These are phyloP conservation scores for Melitaea cinxia DNA, from an alignment of 1,140 invertebrate species.

Conservation along the genomic window DNA sequence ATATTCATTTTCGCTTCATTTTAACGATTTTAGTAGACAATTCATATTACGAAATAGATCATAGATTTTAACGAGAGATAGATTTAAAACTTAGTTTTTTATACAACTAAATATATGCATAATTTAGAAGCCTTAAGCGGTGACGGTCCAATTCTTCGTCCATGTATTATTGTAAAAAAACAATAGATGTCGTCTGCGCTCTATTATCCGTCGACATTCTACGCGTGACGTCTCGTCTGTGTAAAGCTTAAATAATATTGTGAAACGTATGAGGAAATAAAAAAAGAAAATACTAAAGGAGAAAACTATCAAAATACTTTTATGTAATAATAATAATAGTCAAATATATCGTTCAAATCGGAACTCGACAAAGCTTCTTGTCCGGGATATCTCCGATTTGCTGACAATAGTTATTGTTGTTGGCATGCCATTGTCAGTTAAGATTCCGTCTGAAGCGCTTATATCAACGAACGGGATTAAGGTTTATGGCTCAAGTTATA, in stretches of 20 bases:
- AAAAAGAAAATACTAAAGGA: background rate
- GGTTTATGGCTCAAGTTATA: background rate
- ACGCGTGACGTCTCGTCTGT: slow-evolving; percentile 8
- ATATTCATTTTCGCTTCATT: too few species aligned
- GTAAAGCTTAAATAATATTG: background rate
- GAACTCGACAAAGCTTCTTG: background rate
- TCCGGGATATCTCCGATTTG: background rate
- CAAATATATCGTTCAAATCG: background rate
- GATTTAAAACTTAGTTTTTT: too few species aligned
- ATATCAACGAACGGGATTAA: background rate
- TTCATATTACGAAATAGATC: too few species aligned
- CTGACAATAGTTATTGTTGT: slow-evolving; percentile 10
- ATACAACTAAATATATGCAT: too few species aligned
- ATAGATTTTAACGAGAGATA: too few species aligned
- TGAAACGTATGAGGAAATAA: slow-evolving; percentile 1
- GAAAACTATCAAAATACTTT: background rate
- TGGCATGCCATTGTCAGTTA: slow-evolving; percentile 4
- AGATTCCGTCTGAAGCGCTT: background rate
- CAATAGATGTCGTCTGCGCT: slow-evolving; percentile 15
- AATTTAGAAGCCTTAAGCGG: background rate
- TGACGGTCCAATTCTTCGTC: background rate
- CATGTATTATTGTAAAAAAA: slow-evolving; percentile 9
- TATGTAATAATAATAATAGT: background rate
- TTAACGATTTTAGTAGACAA: too few species aligned
- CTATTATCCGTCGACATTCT: slow-evolving; percentile 19